Base-by-base conservation (phyloP, 1,140 invertebrate species). In the Drosophila nasuta region DNA sequence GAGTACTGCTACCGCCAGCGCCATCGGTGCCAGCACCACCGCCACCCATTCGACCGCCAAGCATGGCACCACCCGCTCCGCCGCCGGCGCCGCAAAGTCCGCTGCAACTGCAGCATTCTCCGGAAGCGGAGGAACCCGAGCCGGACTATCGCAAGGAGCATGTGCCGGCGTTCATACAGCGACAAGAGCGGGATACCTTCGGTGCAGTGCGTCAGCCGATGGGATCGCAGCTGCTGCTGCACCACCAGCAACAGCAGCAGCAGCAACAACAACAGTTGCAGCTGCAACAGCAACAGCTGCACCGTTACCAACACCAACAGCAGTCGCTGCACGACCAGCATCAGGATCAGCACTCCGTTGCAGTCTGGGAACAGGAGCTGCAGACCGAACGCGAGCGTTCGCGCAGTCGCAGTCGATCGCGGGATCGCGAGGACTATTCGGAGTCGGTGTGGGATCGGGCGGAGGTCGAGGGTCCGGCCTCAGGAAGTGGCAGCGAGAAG, bases 161-260 rank as follows among this genome's bases (percentile, higher is more conserved):
- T 30, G 95, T 95, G 78, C 96, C 94, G 76, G 95, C 94, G 0
- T 96, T 96, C 17, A 95, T 97, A 10, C 96, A 97, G 62, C 93
- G 95, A 1, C 94, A 95, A 66, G 95, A 95, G 73, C 88, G 95
- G 11, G 95, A 95, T 56, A 95, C 95, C 0, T 95, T 95, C 64
- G 95, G 95, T 0, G 89, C 83, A 10, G 80, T 89, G 51, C 81
- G 81, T 28, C 80, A 79, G 33, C 52, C 41, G 33, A 11, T 54
- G 62, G 15, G 51, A 17, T n/a, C 30, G 76, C 35, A 74, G 59
- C 20, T 68, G 77, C 80, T 56, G 35, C 87, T 86, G 8, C 86
- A 88, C 10, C 81, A 82, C 49, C 72, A 76, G 8, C 68, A 73
- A 52, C 82, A 72, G 1, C 54, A 67, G 1, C 57, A 91, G 78